A percentile compares a stretch with the other conserved stretches of the same genome.
Conservation (phyloP, 1,140 invertebrate species). For the Drosophila eugracilis region DNA sequence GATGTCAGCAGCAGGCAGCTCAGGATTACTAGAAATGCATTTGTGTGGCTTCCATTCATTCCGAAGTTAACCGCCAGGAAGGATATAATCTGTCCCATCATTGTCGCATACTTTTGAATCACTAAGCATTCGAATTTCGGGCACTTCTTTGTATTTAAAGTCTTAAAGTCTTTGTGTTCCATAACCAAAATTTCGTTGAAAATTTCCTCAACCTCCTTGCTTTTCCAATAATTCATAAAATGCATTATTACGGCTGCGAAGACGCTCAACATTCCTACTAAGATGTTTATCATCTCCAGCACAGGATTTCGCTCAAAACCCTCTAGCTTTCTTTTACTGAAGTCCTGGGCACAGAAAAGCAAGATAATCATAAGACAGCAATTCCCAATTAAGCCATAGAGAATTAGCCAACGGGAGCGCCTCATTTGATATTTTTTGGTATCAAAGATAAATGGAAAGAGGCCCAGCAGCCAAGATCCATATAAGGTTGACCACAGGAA, state of each 20-base stretch:
- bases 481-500: conserved; percentile 21
- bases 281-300: conserved; percentile 3
- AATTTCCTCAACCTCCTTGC: conserved; percentile 1
- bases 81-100: neutral
- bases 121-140: conserved; percentile 6
- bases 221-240: conserved; percentile 26
- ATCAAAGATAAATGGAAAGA: conserved; percentile 47
- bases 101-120: conserved; percentile 7
- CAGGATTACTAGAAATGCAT: accelerated
- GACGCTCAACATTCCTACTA: conserved; percentile 4
- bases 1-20: conserved; percentile 1
- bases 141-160: neutral
- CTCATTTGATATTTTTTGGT: neutral
- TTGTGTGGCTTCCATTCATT: neutral
- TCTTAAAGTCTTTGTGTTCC: conserved; percentile 13
- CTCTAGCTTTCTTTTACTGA: neutral
- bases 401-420: neutral
- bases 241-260: conserved; percentile 1
- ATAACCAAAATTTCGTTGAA: conserved; percentile 33
- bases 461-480: conserved; percentile 38
- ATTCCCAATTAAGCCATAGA: neutral
- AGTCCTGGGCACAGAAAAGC: neutral
- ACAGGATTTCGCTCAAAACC: conserved; percentile 30
- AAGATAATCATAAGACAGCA: neutral
- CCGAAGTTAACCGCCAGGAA: neutral